These are phyloP conservation scores for Rhadina sibilatrix DNA, from an alignment of 2,113 vertebrate genomes.

Conservation along the genomic window DNA sequence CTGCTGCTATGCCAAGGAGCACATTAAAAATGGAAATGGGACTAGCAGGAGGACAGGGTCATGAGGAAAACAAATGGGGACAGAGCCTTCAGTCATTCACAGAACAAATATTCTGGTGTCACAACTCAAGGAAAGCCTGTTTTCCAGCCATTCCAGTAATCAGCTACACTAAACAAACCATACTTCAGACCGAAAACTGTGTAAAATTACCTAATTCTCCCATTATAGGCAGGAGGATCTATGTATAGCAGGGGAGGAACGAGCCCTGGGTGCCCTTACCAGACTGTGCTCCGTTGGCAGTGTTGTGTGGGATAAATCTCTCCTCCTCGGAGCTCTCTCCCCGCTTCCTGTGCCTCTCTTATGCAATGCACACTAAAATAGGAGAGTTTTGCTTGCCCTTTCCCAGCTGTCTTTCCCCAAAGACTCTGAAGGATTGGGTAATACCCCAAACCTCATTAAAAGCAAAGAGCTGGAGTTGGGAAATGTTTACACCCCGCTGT, in stretches of 20 bases:
- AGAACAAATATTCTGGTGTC: neutral
- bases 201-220: neutral
- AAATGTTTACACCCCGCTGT: neutral
- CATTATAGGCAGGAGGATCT: neutral
- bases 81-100: conserved; percentile 4
- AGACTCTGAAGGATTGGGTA: neutral
- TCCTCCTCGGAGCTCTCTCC: conserved; percentile 24
- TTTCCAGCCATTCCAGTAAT: neutral
- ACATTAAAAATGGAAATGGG: conserved; percentile 39
- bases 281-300: conserved; percentile 57
- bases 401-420: conserved; percentile 19
- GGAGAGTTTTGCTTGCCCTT: conserved; percentile 3
- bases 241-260: conserved; percentile 36
- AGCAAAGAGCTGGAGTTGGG: neutral
- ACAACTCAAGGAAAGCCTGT: neutral
- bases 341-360: conserved; percentile 50
- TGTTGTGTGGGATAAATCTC: conserved; percentile 57
- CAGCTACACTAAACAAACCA: neutral
- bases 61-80: neutral
- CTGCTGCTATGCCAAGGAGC: neutral
- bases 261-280: conserved; percentile 19
- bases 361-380: conserved; percentile 47
- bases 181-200: neutral
- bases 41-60: neutral
- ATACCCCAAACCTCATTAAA: neutral